A percentile compares a stretch with the other conserved stretches of the same genome.
Evolutionary conservation across 2,888 invertebrate species (phyloP).

Genomic region (Escarpia spicata): DNA sequence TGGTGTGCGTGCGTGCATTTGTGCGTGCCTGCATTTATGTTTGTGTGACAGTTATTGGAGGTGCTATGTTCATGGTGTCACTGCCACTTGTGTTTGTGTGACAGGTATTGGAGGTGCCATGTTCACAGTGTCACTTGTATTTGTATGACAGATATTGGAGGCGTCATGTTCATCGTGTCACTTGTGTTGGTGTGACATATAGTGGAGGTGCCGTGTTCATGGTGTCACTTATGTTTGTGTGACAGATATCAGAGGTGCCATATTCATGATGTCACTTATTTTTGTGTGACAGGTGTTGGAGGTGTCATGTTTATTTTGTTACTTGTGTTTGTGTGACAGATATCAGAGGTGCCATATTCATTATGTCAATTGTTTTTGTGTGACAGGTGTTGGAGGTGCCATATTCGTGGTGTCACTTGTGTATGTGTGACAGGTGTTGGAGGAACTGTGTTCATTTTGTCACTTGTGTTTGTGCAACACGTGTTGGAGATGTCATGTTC

Average conservation of each 20-base stretch:
- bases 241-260: background rate
- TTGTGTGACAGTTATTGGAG: background rate
- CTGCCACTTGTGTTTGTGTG: background rate
- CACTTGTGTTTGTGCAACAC: background rate
- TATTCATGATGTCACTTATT: background rate
- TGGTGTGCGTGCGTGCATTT: background rate
- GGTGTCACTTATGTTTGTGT: background rate
- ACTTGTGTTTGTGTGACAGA: background rate
- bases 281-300: background rate
- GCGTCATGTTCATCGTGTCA: background rate
- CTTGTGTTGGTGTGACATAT: background rate
- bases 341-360: background rate
- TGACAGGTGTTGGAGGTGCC: background rate
- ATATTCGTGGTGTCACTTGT: background rate
- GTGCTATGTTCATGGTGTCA: background rate
- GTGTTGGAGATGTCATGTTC: background rate
- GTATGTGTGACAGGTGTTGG: background rate
- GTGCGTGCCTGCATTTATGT: background rate
- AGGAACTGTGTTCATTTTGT: background rate
- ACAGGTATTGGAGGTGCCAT: background rate
- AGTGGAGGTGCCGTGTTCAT: background rate
- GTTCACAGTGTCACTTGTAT: background rate
- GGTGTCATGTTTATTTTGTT: background rate
- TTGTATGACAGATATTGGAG: background rate
- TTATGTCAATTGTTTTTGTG: background rate